These are phyloP conservation scores for Ormyrus thymus DNA, from an alignment of 2,888 invertebrate species.

Conservation along the genomic window DNA sequence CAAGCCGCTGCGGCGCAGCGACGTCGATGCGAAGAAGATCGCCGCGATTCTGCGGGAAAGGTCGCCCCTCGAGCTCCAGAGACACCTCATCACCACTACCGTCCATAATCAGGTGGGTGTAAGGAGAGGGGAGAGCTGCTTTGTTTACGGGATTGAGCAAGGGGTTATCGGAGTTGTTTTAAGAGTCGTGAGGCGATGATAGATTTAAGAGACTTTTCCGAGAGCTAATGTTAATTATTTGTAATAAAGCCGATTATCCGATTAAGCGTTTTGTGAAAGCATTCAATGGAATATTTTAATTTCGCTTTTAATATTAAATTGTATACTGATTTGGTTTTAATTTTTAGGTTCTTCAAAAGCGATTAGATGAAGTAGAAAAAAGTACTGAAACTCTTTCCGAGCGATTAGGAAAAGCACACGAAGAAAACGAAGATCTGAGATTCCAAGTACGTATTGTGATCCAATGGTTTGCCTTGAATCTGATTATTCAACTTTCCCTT, in stretches of 20 bases:
- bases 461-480: too few species aligned
- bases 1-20: slow-evolving; percentile 75
- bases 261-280: too few species aligned
- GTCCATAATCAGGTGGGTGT: slow-evolving; percentile 87
- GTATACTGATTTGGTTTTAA: neutral
- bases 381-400: slow-evolving; percentile 81
- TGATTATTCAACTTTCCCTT: too few species aligned
- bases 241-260: too few species aligned
- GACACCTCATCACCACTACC: slow-evolving; percentile 87
- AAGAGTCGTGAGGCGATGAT: too few species aligned
- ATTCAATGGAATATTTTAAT: too few species aligned
- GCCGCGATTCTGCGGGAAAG: slow-evolving; percentile 89
- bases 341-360: slow-evolving; percentile 82
- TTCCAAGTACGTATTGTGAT: slow-evolving; percentile 80
- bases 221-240: too few species aligned
- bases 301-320: neutral
- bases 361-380: slow-evolving; percentile 82
- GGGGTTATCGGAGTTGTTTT: too few species aligned
- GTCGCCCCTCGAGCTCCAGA: slow-evolving; percentile 88
- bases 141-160: too few species aligned
- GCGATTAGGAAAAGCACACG: slow-evolving; percentile 83
- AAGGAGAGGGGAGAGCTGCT: too few species aligned
- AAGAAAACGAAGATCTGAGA: slow-evolving; percentile 87
- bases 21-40: slow-evolving; percentile 85
- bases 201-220: too few species aligned